Evolutionary conservation across 2,113 vertebrate genomes (phyloP).

Genomic region (Halichoerus grypus): DNA sequence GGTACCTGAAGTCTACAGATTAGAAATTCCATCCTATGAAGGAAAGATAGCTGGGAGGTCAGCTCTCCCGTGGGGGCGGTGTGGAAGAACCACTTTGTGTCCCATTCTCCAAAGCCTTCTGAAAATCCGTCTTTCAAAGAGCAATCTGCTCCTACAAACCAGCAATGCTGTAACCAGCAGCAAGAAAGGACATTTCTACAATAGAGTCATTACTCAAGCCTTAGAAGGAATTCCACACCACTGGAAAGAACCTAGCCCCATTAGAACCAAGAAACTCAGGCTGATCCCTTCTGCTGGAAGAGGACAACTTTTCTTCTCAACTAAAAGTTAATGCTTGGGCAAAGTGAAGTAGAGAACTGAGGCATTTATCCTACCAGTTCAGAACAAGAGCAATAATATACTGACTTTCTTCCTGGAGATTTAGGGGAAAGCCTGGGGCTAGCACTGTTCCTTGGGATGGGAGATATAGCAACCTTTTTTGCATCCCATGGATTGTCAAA

Average conservation of each 20-base stretch:
- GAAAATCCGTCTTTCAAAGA: slow-evolving; percentile 11
- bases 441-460: background rate
- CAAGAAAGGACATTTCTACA: background rate
- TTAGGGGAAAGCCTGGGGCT: background rate
- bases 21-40: background rate
- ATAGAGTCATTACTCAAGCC: background rate
- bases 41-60: background rate
- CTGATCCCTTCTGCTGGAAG: background rate
- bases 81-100: background rate
- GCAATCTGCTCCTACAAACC: background rate
- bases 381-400: background rate
- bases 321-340: background rate
- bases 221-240: background rate
- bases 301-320: background rate
- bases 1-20: background rate
- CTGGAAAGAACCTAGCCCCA: background rate
- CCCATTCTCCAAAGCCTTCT: background rate
- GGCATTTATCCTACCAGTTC: background rate
- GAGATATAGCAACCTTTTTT: background rate
- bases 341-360: background rate
- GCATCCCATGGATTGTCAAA: background rate
- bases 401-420: background rate
- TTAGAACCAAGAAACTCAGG: background rate
- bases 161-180: background rate
- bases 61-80: background rate